Base-by-base conservation (phyloP, 2,113 vertebrate genomes). In the Ursus arctos region DNA sequence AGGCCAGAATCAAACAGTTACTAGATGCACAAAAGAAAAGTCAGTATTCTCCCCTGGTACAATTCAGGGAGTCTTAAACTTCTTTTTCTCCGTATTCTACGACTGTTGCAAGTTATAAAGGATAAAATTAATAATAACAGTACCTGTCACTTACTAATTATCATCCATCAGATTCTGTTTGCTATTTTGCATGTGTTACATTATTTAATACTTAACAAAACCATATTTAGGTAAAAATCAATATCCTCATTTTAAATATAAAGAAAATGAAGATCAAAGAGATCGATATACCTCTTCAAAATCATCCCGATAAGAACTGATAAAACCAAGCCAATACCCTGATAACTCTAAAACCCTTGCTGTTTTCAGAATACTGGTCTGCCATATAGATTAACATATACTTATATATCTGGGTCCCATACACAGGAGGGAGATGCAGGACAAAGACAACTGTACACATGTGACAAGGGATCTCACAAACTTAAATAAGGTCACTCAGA, bases 241-340 rank as follows among this genome's bases (percentile, higher is more conserved):
- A 51, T n/a, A 86, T 26, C 5, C 7, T 92, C 31, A 89, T 90
- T 94, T 92, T 89, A 91, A 86, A 92, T 80, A 94, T 33, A 26
- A 95, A 71, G 67, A 69, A 93, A 97, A 79, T 59, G 28, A 94
- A 10, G 4, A 87, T 65, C 28, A 94, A 36, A 65, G 71, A 94
- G 3, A 61, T 71, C 22, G 31, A 24, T 1, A 4, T 53, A 85
- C 11, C 9, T 87, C 11, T 67, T 67, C 28, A 65, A 86, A 86
- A 59, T 71, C 24, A 59, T 4, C 22, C 31, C 88, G n/a, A 49
- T 92, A 19, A 95, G 63, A 96, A 88, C 3, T 47, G 14, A 22
- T 18, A 47, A 71, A 79, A 49, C 0, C 4, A 61, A 87, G 79
- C 12, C 12, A 69, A 71, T n/a, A 21, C 33, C n/a, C 81, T 59